Conservation (phyloP, 2,888 invertebrate species). For the Lasioglossum lativentre region DNA sequence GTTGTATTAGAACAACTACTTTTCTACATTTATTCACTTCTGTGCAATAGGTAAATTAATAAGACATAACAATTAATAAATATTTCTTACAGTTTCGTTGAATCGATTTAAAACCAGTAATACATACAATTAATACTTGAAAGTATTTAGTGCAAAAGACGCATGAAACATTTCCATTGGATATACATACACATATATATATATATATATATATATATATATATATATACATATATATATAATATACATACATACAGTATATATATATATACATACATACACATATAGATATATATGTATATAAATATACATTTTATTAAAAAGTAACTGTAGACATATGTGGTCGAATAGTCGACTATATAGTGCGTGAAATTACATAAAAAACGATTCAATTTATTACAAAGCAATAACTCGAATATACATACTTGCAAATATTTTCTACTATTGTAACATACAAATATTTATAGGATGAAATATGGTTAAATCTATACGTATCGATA, state of each 20-base stretch:
- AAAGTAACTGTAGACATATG: slow-evolving; percentile 36
- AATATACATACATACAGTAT: too few relatives aligned
- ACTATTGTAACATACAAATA: slow-evolving; percentile 26
- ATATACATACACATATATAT: slow-evolving; percentile 19
- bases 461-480: slow-evolving; percentile 38
- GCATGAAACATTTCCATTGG: neutral
- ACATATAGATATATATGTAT: too few relatives aligned
- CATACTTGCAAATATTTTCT: slow-evolving; percentile 38
- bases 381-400: slow-evolving; percentile 42
- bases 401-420: slow-evolving; percentile 31
- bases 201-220: too few relatives aligned
- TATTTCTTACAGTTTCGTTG: neutral
- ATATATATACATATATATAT: too few relatives aligned
- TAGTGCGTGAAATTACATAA: slow-evolving; percentile 51
- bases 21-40: slow-evolving; percentile 33
- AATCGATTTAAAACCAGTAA: slow-evolving; percentile 21
- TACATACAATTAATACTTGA: slow-evolving; percentile 21
- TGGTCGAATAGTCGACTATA: slow-evolving; percentile 46
- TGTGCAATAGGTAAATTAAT: slow-evolving; percentile 27
- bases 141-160: slow-evolving; percentile 2
- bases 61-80: slow-evolving; percentile 9
- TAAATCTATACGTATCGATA: slow-evolving; percentile 45
- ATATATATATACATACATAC: too few relatives aligned
- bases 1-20: slow-evolving; percentile 18
- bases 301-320: slow-evolving; percentile 29